Evolutionary conservation across 1,140 invertebrate genomes (phyloP), one percentile per base, ranked within the genome.

Genomic region (Euschistus heros): DNA sequence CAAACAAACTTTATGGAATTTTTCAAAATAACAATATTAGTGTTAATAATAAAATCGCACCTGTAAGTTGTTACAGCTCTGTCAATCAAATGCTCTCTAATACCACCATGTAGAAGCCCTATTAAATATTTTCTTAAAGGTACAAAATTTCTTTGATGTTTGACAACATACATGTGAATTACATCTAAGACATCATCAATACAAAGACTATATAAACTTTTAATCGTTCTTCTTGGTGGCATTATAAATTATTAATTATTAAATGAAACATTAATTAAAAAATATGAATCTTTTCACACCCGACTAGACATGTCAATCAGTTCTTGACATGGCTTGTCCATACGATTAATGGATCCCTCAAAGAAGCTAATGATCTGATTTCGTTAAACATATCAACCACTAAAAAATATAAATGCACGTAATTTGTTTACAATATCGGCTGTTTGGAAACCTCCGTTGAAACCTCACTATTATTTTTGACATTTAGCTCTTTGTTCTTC

Each of bases 31-130:
- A n/a, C n/a, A 64, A 55, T 24, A 55, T 1, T 44, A 33, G 14
- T 22, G 44, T 24, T 30, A n/a, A 42, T 15, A 24, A 10, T 24
- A n/a, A 4, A 42, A 59, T 14, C 46, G 10, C 3, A 64, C 66
- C 30, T 64, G 63, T 52, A 61, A 22, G 57, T 46, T 18, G 20
- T 14, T 30, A 68, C 59, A 44, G 67, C 67, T 57, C 20, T 42
- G 44, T 68, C 61, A 27, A 68, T 68, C 10, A 68, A 26, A 46
- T 68, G 57, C 33, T 68, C 30, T 42, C 67, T 44, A 22, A 68
- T 66, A 1, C 64, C 42, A 37, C 64, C 64, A 60, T 65, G 67
- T n/a, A 68, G 50, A 4, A 61, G n/a, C 8, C 20, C 50, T 3
- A 68, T 42, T 20, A 63, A 60, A 17, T 46, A 7, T 26, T 68